Evolutionary conservation across 2,797 vertebrate genomes (phyloP), one percentile per base, ranked within the genome.

Genomic region (Momotus momota): DNA sequence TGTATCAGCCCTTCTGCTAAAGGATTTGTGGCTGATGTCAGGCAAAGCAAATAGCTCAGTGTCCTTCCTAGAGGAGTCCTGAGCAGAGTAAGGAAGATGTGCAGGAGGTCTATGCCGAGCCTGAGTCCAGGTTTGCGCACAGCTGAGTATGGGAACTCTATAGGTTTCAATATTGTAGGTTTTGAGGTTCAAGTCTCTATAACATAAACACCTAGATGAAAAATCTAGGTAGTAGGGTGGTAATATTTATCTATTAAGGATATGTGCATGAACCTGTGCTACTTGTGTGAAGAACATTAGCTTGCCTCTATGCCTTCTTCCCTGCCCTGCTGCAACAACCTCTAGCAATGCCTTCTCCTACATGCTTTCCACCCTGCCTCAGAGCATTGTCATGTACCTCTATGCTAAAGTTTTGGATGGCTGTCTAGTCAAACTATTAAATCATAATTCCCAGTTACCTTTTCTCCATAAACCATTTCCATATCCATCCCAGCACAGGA

Each of bases 291-390:
- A 74, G 25, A 74, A 21, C 22, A 60, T 67, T 22, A 81, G 8
- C 7, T 18, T 33, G 9, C 40, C 91, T 82, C 49, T 69, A 2
- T 22, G 16, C 10, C 14, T 75, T 69, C 51, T 31, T 65, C 11
- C 16, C 3, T 18, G 19, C 33, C 21, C 40, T 43, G 14, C 12
- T 31, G 2, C 46, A 72, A 54, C 2, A 5, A 88, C 16, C 22
- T 72, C 29, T 11, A 51, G 7, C 33, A 69, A 14, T 35, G 55
- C 11, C 8, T 61, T 67, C 40, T 78, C 29, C 61, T 29, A 15
- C 0, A 0, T n/a, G 23, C 12, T 82, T 84, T 64, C 21, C 21
- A 69, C n/a, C 5, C 26, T 61, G 19, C 13, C 16, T 6, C n/a
- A 61, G 19, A 7, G 14, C 46, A 18, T 73, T 23, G 13, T n/a